Conservation (phyloP, 2,888 invertebrate genomes). For the Teleiodes luculella region DNA sequence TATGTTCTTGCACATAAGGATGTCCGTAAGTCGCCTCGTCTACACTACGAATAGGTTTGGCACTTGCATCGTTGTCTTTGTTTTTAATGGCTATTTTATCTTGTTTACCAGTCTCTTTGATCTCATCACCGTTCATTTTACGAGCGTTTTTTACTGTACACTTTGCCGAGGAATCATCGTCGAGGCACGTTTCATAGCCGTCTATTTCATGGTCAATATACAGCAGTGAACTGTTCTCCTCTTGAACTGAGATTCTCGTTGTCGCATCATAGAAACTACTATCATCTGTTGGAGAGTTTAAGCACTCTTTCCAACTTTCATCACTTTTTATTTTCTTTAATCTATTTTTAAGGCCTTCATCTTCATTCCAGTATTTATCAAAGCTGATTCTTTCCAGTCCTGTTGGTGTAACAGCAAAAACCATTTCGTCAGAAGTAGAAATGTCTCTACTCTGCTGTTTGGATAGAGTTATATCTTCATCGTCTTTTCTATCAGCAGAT, state of each 20-base stretch:
- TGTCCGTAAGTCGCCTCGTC: slow-evolving; percentile 49
- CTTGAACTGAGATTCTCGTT: slow-evolving; percentile 60
- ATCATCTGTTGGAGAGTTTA: slow-evolving; percentile 57
- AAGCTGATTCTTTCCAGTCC: slow-evolving; percentile 74
- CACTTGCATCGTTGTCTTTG: slow-evolving; percentile 60
- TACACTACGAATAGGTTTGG: slow-evolving; percentile 53
- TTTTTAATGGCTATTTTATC: slow-evolving; percentile 55
- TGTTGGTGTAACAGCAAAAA: slow-evolving; percentile 73
- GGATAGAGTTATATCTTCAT: slow-evolving; percentile 50
- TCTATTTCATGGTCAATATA: slow-evolving; percentile 75
- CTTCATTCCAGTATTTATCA: slow-evolving; percentile 72
- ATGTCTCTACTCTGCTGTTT: slow-evolving; percentile 74
- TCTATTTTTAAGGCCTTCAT: slow-evolving; percentile 39
- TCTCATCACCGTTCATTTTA: slow-evolving; percentile 64
- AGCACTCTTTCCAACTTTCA: slow-evolving; percentile 68
- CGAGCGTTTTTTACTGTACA: slow-evolving; percentile 54
- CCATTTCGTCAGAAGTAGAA: slow-evolving; percentile 76
- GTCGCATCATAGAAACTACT: slow-evolving; percentile 51
- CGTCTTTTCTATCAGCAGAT: slow-evolving; percentile 46
- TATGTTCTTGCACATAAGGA: slow-evolving; percentile 70
- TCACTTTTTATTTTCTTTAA: slow-evolving; percentile 58
- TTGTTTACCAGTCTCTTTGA: slow-evolving; percentile 68
- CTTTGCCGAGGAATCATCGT: slow-evolving; percentile 74
- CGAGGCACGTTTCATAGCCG: slow-evolving; percentile 81
- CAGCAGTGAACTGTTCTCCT: slow-evolving; percentile 58